Evolutionary conservation across 30 jellyfish, hydroid and myxozoan genomes (phyloP).

Genomic region (Pseudorhiza aurosa): DNA sequence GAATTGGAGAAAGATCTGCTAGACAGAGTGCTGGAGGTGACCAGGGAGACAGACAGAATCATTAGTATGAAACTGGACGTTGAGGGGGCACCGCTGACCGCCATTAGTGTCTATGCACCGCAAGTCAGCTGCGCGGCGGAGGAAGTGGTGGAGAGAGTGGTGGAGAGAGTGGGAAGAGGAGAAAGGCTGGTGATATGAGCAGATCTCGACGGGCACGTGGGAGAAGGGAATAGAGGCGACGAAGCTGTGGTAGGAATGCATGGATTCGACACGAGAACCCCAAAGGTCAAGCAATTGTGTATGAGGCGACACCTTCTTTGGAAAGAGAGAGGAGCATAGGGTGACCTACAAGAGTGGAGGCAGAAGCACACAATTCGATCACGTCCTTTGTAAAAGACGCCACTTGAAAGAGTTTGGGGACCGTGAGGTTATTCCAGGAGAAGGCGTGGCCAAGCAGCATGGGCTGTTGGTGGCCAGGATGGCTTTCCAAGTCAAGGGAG

Average conservation of each 20-base stretch:
- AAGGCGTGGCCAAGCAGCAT: not conserved
- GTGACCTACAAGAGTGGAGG: not conserved
- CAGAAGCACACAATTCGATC: not conserved
- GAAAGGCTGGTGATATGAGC: not conserved
- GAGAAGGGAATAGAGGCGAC: not conserved
- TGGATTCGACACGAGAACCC: too few species aligned
- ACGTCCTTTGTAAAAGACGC: not conserved
- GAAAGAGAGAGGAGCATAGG: not conserved
- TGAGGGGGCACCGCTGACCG: not conserved
- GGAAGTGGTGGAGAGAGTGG: not conserved
- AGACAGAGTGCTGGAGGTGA: not conserved
- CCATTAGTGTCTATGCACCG: constrained; percentile 36
- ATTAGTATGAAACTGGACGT: not conserved
- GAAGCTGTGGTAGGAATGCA: not conserved
- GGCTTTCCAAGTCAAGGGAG: too few species aligned
- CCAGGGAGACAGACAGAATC: not conserved
- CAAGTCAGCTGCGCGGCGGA: not conserved
- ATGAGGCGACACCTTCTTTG: too few species aligned
- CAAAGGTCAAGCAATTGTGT: too few species aligned
- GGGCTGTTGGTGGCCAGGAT: too few species aligned
- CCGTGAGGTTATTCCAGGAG: not conserved
- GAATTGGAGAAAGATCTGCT: not conserved
- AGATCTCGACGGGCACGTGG: too few species aligned
- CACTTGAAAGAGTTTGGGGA: not conserved
- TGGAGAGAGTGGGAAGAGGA: not conserved